phyloP scores from a whole-genome alignment of 2,797 vertebrate species.

The Sebastes trivittatus region DNA sequence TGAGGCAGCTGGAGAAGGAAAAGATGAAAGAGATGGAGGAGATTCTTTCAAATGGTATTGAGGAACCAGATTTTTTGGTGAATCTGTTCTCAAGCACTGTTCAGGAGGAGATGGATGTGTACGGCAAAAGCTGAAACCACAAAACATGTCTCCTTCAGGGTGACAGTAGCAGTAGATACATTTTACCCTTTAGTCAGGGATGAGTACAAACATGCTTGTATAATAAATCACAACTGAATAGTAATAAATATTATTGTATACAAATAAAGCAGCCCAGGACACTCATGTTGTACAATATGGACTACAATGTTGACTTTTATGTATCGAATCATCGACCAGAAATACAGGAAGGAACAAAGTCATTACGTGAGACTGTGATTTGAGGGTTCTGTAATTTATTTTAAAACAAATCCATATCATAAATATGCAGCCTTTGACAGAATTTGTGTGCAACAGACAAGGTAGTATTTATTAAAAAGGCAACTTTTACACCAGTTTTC shows the following conservation, averaged over 20 bases:
- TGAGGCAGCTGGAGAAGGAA: conserved; percentile 87
- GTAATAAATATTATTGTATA: not conserved
- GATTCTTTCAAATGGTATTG: conserved; percentile 77
- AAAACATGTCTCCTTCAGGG: not conserved
- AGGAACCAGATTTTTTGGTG: conserved; percentile 74
- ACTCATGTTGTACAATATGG: not conserved
- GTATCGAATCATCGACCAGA: not conserved
- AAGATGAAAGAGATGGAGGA: conserved; percentile 86
- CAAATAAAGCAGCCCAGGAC: not conserved
- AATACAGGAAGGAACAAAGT: not conserved
- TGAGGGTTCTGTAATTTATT: conserved; percentile 9
- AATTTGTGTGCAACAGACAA: not conserved
- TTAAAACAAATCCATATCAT: conserved; percentile 2
- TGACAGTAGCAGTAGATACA: not conserved
- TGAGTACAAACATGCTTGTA: not conserved
- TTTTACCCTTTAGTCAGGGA: not conserved
- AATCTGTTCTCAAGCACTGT: conserved; percentile 85
- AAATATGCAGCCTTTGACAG: conserved; percentile 7
- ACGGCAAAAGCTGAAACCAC: conserved; percentile 72
- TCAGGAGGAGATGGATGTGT: conserved; percentile 86
- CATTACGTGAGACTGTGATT: not conserved
- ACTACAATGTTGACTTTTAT: not conserved
- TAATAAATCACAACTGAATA: not conserved
- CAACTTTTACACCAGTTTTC: not conserved
- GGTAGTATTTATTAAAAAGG: conserved; percentile 13